Evolutionary conservation across 1,140 invertebrate species (phyloP).

Genomic region (Philopotamus ludificatus): DNA sequence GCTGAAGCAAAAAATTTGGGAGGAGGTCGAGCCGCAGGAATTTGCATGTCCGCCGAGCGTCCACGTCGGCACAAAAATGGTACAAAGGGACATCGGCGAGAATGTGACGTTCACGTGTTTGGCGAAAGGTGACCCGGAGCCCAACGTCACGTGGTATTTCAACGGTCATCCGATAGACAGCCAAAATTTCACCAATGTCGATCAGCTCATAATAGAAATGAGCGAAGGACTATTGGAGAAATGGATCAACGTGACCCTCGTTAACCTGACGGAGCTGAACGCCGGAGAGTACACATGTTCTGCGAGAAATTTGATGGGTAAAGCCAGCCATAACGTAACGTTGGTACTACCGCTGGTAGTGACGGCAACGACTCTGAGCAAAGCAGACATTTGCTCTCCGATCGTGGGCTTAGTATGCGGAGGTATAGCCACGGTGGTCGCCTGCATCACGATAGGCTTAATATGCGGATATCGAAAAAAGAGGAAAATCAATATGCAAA

Average conservation of each 20-base stretch:
- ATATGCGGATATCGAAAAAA: constrained; percentile 54
- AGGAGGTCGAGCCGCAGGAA: constrained; percentile 63
- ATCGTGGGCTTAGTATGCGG: constrained; percentile 60
- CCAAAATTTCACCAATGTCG: constrained; percentile 39
- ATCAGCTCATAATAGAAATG: constrained; percentile 50
- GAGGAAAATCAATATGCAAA: constrained; percentile 52
- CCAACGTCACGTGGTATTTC: constrained; percentile 72
- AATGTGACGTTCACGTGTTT: constrained; percentile 76
- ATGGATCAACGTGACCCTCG: constrained; percentile 68
- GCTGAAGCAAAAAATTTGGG: constrained; percentile 64
- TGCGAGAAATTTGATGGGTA: constrained; percentile 72
- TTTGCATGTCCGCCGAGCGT: constrained; percentile 75
- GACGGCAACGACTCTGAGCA: constrained; percentile 63
- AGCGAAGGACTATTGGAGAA: constrained; percentile 54
- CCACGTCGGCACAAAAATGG: constrained; percentile 52
- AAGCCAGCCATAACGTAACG: constrained; percentile 66
- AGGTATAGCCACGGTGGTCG: constrained; percentile 54
- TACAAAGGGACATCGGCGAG: constrained; percentile 57
- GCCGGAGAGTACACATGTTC: constrained; percentile 78
- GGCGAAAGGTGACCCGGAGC: constrained; percentile 71
- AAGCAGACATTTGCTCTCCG: constrained; percentile 60
- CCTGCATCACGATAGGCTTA: constrained; percentile 57
- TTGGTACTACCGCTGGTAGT: constrained; percentile 72
- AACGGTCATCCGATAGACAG: constrained; percentile 55
- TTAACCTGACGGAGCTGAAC: constrained; percentile 68